Conservation (phyloP, 1,140 invertebrate species). For the Melipona quadrifasciata region DNA sequence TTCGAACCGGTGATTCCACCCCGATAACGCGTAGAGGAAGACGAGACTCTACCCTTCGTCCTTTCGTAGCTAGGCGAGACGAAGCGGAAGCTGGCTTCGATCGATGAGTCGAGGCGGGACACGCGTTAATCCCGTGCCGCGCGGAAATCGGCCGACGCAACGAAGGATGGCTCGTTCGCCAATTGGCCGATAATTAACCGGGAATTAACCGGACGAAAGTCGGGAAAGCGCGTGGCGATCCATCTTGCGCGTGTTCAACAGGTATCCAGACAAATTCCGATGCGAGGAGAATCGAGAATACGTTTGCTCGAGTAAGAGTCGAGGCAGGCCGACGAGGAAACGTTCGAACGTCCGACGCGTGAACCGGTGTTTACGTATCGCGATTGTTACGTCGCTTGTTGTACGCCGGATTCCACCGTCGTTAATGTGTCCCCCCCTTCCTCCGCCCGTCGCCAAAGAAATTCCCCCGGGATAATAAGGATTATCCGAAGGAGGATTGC, state of each 20-base stretch:
- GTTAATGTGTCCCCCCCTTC: background rate
- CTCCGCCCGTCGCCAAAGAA: background rate
- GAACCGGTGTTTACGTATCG: conserved; percentile 17
- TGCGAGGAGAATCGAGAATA: conserved; percentile 39
- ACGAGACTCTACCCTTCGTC: background rate
- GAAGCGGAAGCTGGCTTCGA: background rate
- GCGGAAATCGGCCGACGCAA: conserved; percentile 21
- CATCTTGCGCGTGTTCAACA: conserved; percentile 48
- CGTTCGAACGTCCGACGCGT: background rate
- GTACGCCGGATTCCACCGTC: conserved; percentile 1
- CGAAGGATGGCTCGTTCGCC: background rate
- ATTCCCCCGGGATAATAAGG: conserved; percentile 5
- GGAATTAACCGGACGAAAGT: conserved; percentile 57
- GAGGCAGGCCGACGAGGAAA: conserved; percentile 11
- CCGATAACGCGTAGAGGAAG: background rate
- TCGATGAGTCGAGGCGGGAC: conserved; percentile 12
- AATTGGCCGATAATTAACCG: conserved; percentile 57
- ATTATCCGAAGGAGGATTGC: background rate
- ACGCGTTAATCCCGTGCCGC: conserved; percentile 7
- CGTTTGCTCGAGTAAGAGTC: conserved; percentile 3
- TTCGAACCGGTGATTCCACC: background rate
- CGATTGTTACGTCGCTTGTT: conserved; percentile 16
- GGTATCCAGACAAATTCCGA: conserved; percentile 59
- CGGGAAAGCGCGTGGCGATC: conserved; percentile 53
- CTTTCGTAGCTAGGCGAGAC: background rate